Base-by-base conservation (phyloP, 2,888 invertebrate species). In the Nymphalis urticae region DNA sequence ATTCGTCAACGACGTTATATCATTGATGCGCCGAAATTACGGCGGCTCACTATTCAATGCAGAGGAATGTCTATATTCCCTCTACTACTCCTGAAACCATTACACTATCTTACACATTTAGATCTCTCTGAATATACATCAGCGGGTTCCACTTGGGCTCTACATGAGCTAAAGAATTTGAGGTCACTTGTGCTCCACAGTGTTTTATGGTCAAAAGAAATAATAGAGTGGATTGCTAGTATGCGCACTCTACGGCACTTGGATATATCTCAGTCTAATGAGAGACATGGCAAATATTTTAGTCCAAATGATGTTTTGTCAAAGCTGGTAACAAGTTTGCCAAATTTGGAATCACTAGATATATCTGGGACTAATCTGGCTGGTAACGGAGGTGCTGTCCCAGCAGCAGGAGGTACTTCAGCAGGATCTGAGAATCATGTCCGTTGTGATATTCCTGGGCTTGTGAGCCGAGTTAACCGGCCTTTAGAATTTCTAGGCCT, bases 301-400 rank as follows among this genome's bases (percentile, higher is more conserved):
- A 94, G 95, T 77, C 97, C 97, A 4, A 97, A 96, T 87, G 93
- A 94, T 72, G 92, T 95, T 47, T 89, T 99, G 53, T 91, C 94
- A 27, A 93, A 94, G 75, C 90, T 99, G 50, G 95, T 98, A 16
- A 93, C 94, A 63, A 95, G 93, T 81, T 92, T 99, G 77, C 96
- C 96, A 0, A 86, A 94, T 63, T 89, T 99, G 70, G 94, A 94
- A 54, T 97, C 97, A 32, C 90, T 99, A 77, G 99, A 99, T 88
- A 98, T 99, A 82, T 98, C 98, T 5, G 98, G 98, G 17, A 99
- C 99, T 21, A 98, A 99, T 93, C 92, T 99, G 74, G 98, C 98
- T 53, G 98, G 98, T 17, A 95, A 95, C 65, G 97, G 97, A 60
- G 95, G 96, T 36, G 95, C 95, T n/a, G 79, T 84, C 0, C 73